These are phyloP conservation scores for Dreissena polymorpha DNA, from an alignment of 1,140 invertebrate species.

Conservation along the genomic window DNA sequence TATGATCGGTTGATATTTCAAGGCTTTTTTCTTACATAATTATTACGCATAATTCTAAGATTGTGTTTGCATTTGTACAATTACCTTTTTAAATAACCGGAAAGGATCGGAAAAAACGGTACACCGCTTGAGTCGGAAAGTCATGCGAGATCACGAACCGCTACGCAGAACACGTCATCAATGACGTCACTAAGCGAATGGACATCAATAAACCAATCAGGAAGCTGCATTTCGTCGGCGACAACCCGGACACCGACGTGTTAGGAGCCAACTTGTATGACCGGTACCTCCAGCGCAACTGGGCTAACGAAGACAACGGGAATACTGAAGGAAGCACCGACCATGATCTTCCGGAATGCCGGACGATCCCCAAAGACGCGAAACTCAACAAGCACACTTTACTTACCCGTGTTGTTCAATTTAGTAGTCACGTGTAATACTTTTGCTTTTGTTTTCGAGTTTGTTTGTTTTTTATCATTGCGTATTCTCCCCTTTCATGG, in stretches of 20 bases:
- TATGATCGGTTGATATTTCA: too few relatives aligned
- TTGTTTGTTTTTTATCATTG: not conserved
- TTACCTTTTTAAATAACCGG: slow-evolving; percentile 77
- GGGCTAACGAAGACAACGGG: slow-evolving; percentile 43
- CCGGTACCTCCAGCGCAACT: slow-evolving; percentile 81
- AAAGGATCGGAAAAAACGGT: slow-evolving; percentile 74
- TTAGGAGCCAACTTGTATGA: slow-evolving; percentile 88
- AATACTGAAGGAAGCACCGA: slow-evolving; percentile 22
- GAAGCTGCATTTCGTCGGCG: slow-evolving; percentile 80
- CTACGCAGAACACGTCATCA: slow-evolving; percentile 77
- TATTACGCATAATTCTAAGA: too few relatives aligned
- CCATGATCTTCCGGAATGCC: slow-evolving; percentile 42
- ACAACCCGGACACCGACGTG: slow-evolving; percentile 87
- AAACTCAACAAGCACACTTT: slow-evolving; percentile 67
- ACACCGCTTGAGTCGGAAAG: slow-evolving; percentile 78
- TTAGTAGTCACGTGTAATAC: too few relatives aligned
- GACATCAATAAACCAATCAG: slow-evolving; percentile 72
- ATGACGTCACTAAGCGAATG: slow-evolving; percentile 71
- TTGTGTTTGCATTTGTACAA: too few relatives aligned
- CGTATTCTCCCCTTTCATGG: not conserved
- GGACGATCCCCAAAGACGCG: slow-evolving; percentile 69
- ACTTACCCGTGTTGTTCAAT: too few relatives aligned
- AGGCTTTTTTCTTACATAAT: too few relatives aligned
- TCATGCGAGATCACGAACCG: slow-evolving; percentile 79
- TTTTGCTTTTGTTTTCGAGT: not conserved